Evolutionary conservation across 1,140 invertebrate species (phyloP), one percentile per base, ranked within the genome.

Genomic region (Plectrocnemia conspersa): DNA sequence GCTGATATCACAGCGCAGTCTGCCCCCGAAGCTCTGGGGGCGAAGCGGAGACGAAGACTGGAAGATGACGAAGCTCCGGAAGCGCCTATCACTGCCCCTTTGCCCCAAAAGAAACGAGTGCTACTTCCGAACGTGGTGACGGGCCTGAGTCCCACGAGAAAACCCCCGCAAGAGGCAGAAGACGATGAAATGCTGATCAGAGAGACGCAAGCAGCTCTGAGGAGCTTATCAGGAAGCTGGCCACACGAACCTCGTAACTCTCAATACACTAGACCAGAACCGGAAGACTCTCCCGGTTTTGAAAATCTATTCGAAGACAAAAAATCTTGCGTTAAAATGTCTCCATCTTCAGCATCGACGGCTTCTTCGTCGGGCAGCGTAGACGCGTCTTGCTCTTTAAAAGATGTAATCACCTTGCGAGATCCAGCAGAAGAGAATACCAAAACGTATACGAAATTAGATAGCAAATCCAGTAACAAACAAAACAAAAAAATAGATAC

Each of bases 231-330:
- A 0, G 88, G 87, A 2, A 88, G 82, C 64, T 90, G 88, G 86
- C 79, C 82, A 0, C 72, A 75, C 27, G 83, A 82, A 2, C 78
- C 83, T 1, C 70, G 82, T 15, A 77, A 79, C 10, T 80, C 79
- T 13, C 67, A 79, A 11, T 85, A 85, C 57, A 79, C 79, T 19
- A 70, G 78, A 27, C 77, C 80, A n/a, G 82, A 81, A 54, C 82
- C 82, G 47, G 86, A 89, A 49, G 86, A 89, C 54, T 81, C 82
- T 42, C 86, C 87, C 1, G 80, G 81, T 25, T 91, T 91, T 62
- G 89, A 91, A 63, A 91, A 90, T 67, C 71, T 91, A 1, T 91
- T 91, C 62, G 86, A 88, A 61, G 88, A 91, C 63, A 91, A 89
- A 65, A 82, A 86, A 63, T 77, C 80, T 7, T 66, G 68, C 53